phyloP scores from a whole-genome alignment of 2,888 invertebrate species.

The Oxytorus armatus region DNA sequence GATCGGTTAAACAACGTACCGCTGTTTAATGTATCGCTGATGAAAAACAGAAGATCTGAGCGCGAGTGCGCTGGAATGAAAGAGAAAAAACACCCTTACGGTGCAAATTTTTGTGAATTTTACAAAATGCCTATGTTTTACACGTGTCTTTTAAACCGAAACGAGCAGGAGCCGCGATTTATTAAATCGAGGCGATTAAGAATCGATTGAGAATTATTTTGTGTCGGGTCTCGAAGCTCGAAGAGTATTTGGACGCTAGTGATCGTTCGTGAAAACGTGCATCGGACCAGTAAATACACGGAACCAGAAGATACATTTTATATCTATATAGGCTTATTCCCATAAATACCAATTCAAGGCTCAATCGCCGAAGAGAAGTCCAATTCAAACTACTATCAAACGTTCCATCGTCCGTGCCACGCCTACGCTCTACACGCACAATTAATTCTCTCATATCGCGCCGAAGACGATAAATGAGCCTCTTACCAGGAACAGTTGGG shows the following conservation, averaged over 20 bases:
- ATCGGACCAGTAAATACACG: not conserved
- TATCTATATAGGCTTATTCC: slow-evolving; percentile 12
- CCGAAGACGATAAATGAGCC: not conserved
- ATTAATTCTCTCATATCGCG: too few species aligned
- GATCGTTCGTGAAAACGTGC: not conserved
- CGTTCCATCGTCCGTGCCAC: slow-evolving; percentile 25
- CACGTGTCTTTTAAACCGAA: too few species aligned
- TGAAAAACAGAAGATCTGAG: too few species aligned
- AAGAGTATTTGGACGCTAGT: not conserved
- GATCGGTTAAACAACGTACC: too few species aligned
- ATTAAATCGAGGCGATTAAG: slow-evolving; percentile 13
- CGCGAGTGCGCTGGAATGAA: too few species aligned
- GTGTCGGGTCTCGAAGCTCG: slow-evolving; percentile 18
- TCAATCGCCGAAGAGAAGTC: slow-evolving; percentile 10
- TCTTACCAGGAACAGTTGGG: not conserved
- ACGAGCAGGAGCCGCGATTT: too few species aligned
- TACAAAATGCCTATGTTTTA: too few species aligned
- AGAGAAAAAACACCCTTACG: too few species aligned
- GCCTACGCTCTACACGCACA: slow-evolving; percentile 43
- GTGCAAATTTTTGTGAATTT: too few species aligned
- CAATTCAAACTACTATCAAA: slow-evolving; percentile 45
- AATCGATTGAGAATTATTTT: not conserved
- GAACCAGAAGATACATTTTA: not conserved
- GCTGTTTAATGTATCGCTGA: too few species aligned
- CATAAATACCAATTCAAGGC: slow-evolving; percentile 52